Evolutionary conservation across 1,140 invertebrate species (phyloP), one percentile per base, ranked within the genome.

Genomic region (Camponotus vicinus): DNA sequence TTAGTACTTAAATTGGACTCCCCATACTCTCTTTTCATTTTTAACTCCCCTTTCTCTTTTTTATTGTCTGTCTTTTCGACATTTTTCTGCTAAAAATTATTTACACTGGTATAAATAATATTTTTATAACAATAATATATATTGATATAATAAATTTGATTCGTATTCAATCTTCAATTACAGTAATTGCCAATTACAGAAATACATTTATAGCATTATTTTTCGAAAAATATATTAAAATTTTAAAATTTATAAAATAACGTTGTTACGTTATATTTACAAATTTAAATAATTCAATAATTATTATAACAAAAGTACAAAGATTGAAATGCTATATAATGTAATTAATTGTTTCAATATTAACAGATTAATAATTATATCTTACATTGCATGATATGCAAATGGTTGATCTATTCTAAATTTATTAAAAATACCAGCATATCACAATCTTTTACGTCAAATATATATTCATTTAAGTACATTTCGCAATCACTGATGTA

Each of bases 1-100:
- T 77, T 90, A 61, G 88, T 70, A 64, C 79, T 80, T 57, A 75
- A 85, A 78, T 78, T 85, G 75, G 63, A 66, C 59, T 78, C 45
- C 18, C 75, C 32, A n/a, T 11, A 15, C 32, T 52, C 34, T 45
- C 64, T 59, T 40, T 49, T 61, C 18, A 21, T 42, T 21, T 67
- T 85, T 66, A 63, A 84, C 55, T 18, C 8, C 15, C 13, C 13
- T n/a, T 42, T 77, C 3, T 7, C 3, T 55, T n/a, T 78, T 78
- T 78, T 83, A 83, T 57, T 67, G 4, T 21, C 8, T 69, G 11
- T 8, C 45, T 49, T 49, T 15, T 67, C 49, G 37, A 45, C 27
- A n/a, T 61, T 86, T 59, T 59, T 2, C 52, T 70, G 0, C 21
- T 61, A 83, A 75, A 45, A 49, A 75, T 80, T 70, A 80, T 21